Base-by-base conservation (phyloP, 2,113 vertebrate species). In the Syrrhaptes paradoxus region DNA sequence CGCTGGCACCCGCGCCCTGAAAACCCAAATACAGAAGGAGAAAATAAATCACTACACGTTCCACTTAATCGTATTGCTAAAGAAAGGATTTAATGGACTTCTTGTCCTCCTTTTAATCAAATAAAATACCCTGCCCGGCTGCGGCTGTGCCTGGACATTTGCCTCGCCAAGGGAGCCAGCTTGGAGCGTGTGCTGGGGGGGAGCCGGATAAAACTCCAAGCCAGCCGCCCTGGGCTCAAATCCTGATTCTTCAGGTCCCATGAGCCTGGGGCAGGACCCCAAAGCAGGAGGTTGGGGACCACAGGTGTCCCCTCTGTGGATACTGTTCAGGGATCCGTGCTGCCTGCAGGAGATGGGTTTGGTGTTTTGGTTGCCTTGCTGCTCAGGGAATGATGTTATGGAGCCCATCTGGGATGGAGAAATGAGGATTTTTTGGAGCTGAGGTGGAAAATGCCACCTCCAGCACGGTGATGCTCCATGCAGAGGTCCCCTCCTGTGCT, bases 21-120 rank as follows among this genome's bases (percentile, higher is more conserved):
- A 97, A 97, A 91, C 96, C 95, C 85, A 94, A 95, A 89, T 89
- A 61, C 54, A 94, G 95, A 89, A 96, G 93, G 87, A 96, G 94
- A 90, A 96, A 97, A 98, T 97, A 97, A 98, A 98, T 98, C 97
- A 97, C 95, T 87, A 97, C 41, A 95, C 9, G 9, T 72, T 94
- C 91, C 80, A 55, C 87, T 96, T 89, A 93, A 83, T 97, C 54
- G 41, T 91, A 95, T 93, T 97, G 97, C 89, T 43, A 96, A 98
- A 97, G 93, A 97, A 98, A 97, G 97, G 97, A 96, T 98, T 98
- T 98, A 98, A 98, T 98, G 97, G 96, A 98, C 97, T 98, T 96
- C 96, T 89, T 29, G 1, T 77, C 94, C 93, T 96, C 58, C 93
- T 89, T 90, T 93, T 94, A 94, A 97, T 95, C 95, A 62, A 96